phyloP scores from a whole-genome alignment of 2,113 vertebrate species.

The Heliornis fulica region DNA sequence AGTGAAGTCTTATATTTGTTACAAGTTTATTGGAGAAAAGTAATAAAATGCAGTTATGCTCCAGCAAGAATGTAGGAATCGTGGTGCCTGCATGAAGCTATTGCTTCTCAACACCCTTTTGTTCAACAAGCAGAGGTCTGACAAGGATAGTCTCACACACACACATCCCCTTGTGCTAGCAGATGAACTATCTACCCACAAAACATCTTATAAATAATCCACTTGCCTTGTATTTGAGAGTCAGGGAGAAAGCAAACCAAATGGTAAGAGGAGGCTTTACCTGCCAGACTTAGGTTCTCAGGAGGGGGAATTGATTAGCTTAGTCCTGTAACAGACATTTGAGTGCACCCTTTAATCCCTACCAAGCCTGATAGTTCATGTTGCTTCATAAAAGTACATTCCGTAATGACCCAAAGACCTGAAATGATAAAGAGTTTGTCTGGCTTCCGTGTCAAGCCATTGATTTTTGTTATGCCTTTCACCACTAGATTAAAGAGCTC shows the following conservation, averaged over 20 bases:
- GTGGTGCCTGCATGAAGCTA: not conserved
- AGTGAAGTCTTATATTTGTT: not conserved
- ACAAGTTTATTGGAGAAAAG: not conserved
- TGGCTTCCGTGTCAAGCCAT: not conserved
- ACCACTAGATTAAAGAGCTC: not conserved
- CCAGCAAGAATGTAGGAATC: not conserved
- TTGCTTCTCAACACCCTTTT: not conserved
- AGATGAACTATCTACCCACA: not conserved
- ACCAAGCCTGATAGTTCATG: not conserved
- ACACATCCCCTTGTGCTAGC: not conserved
- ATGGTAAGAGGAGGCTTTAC: not conserved
- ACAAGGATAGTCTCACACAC: not conserved
- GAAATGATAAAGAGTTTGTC: not conserved
- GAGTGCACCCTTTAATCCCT: not conserved
- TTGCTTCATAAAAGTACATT: not conserved
- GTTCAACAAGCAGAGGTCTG: not conserved
- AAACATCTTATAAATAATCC: not conserved
- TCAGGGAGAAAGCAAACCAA: not conserved
- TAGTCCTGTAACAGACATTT: not conserved
- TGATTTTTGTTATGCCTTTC: constrained; percentile 20
- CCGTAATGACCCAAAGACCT: not conserved
- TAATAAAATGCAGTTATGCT: not conserved
- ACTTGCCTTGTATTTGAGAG: not conserved
- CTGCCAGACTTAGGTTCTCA: not conserved
- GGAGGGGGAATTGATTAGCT: not conserved